phyloP scores from a whole-genome alignment of 2,797 vertebrate genomes.

The Selene dorsalis region DNA sequence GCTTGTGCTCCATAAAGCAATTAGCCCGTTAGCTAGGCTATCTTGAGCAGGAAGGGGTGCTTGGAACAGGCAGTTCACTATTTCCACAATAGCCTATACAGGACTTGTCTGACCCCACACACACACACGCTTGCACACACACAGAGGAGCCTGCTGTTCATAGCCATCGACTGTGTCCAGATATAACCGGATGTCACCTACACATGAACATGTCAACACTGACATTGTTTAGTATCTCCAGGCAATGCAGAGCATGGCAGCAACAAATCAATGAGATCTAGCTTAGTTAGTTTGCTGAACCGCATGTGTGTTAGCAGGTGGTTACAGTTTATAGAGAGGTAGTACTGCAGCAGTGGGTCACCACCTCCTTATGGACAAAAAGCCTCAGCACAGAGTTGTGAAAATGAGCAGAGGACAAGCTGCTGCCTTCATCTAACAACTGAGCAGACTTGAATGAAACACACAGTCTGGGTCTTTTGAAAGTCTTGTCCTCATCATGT shows the following conservation, averaged over 20 bases:
- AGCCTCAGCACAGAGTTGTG: constrained; percentile 2
- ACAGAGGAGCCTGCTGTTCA: constrained; percentile 38
- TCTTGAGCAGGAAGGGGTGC: constrained; percentile 30
- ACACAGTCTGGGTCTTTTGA: constrained; percentile 13
- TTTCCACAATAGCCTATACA: constrained; percentile 32
- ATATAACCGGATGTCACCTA: constrained; percentile 62
- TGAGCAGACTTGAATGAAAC: constrained; percentile 25
- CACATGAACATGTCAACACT: constrained; percentile 55
- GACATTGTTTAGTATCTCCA: constrained; percentile 58
- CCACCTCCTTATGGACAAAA: background rate
- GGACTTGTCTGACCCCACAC: constrained; percentile 34
- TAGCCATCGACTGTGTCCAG: constrained; percentile 48
- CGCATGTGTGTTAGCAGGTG: constrained; percentile 20
- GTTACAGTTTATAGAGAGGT: constrained; percentile 32
- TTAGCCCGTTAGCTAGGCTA: constrained; percentile 27
- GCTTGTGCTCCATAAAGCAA: constrained; percentile 21
- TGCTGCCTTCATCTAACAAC: background rate
- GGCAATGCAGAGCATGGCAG: constrained; percentile 48
- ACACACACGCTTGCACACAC: constrained; percentile 19
- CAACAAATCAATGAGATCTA: constrained; percentile 62
- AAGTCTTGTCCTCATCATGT: constrained; percentile 27
- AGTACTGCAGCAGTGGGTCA: background rate
- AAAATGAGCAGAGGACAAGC: constrained; percentile 17
- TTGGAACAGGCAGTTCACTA: constrained; percentile 31
- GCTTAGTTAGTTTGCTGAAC: constrained; percentile 12